Percentiles rank a stretch among this genome's conserved stretches.
These are phyloP conservation scores for Hestina assimilis DNA, from an alignment of 1,140 invertebrate species.

Conservation along the genomic window DNA sequence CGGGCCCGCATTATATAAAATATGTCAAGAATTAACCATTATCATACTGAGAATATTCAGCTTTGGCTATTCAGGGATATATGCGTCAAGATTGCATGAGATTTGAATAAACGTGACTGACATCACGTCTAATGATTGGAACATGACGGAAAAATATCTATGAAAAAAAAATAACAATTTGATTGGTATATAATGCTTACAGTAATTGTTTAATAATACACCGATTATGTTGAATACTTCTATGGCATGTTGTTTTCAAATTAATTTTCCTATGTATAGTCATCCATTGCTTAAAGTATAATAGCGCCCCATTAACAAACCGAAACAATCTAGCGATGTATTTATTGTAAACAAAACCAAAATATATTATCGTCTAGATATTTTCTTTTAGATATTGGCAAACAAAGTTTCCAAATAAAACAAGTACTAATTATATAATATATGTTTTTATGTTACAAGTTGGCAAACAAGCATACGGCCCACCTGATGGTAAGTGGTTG, in stretches of 20 bases:
- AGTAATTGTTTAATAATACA: slow-evolving; percentile 24
- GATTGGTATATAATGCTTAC: slow-evolving; percentile 14
- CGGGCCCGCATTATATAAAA: slow-evolving; percentile 73
- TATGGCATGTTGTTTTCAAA: slow-evolving; percentile 18
- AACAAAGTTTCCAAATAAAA: too few species aligned
- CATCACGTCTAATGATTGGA: slow-evolving; percentile 17
- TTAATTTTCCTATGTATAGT: slow-evolving; percentile 25
- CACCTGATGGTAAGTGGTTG: too few species aligned
- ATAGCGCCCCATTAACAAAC: not conserved
- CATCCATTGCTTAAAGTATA: slow-evolving; percentile 17
- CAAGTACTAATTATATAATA: too few species aligned
- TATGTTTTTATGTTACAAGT: too few species aligned
- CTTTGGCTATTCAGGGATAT: slow-evolving; percentile 46
- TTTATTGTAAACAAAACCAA: too few species aligned
- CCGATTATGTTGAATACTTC: slow-evolving; percentile 7
- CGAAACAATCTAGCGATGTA: too few species aligned
- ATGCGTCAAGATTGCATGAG: slow-evolving; percentile 39
- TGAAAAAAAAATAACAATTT: slow-evolving; percentile 24
- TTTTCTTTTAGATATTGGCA: too few species aligned
- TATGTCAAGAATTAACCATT: slow-evolving; percentile 77
- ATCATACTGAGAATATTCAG: slow-evolving; percentile 66
- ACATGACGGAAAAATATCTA: slow-evolving; percentile 18
- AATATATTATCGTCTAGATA: too few species aligned
- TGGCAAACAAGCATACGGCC: too few species aligned
- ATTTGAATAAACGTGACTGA: slow-evolving; percentile 48